Evolutionary conservation across 2,888 invertebrate species (phyloP).

Genomic region (Oeneis ivallda): DNA sequence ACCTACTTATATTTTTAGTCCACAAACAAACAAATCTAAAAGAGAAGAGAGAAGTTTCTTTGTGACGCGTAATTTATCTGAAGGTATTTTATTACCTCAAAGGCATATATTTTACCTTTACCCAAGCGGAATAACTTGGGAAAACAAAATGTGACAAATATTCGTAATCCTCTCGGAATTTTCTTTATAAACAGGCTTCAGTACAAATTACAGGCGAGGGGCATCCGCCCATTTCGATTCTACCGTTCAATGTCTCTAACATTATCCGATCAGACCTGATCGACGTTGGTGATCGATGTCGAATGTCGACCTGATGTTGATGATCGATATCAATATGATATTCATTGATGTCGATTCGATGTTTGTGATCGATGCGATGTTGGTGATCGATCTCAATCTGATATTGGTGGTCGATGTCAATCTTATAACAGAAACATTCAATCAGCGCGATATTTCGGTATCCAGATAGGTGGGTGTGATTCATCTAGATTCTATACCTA

Average conservation of each 20-base stretch:
- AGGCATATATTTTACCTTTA: conserved; percentile 32
- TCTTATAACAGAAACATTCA: too few species aligned
- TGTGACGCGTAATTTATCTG: conserved; percentile 22
- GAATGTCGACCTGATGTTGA: too few species aligned
- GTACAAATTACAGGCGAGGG: conserved; percentile 57
- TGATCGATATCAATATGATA: too few species aligned
- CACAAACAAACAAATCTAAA: too few species aligned
- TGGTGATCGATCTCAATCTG: too few species aligned
- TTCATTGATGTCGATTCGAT: too few species aligned
- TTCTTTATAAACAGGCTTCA: conserved; percentile 50
- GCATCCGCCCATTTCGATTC: conserved; percentile 50
- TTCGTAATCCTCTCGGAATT: conserved; percentile 41
- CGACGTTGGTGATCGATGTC: not conserved
- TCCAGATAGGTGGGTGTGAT: too few species aligned
- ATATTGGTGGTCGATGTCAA: too few species aligned
- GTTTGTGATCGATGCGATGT: too few species aligned
- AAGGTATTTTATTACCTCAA: conserved; percentile 32
- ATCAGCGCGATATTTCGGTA: too few species aligned
- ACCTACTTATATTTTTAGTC: too few species aligned
- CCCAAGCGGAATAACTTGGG: conserved; percentile 26
- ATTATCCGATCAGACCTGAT: not conserved
- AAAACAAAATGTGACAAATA: conserved; percentile 41
- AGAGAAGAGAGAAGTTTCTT: conserved; percentile 10
- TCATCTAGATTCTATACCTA: too few species aligned
- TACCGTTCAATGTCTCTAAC: conserved; percentile 2